Conservation (phyloP, 2,113 vertebrate species). For the Genyomyrus donnyi region DNA sequence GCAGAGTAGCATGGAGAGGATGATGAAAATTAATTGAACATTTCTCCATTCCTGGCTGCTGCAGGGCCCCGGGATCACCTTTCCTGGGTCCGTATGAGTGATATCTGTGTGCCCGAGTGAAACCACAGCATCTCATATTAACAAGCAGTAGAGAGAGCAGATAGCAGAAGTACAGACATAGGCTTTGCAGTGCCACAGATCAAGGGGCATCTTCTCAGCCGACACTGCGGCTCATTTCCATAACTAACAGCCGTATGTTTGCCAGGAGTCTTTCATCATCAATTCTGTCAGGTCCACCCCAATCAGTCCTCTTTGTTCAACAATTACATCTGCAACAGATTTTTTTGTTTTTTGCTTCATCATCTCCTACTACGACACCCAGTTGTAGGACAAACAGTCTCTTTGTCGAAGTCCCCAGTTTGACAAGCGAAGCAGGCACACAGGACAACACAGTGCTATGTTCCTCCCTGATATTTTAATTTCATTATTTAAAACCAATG, state of each 20-base stretch:
- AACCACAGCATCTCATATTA: not conserved
- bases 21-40: not conserved
- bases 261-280: not conserved
- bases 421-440: not conserved
- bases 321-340: not conserved
- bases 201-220: not conserved
- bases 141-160: not conserved
- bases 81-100: not conserved
- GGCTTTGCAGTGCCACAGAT: not conserved
- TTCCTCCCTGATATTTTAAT: not conserved
- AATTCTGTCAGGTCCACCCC: not conserved
- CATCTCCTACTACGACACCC: not conserved
- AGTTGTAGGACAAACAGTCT: not conserved
- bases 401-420: not conserved
- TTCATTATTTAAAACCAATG: constrained; percentile 5
- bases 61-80: not conserved
- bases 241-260: not conserved
- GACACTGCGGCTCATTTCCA: not conserved
- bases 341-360: not conserved
- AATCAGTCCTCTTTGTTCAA: not conserved
- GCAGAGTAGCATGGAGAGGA: not conserved
- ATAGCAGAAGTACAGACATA: not conserved
- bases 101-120: not conserved
- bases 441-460: not conserved
- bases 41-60: not conserved